Evolutionary conservation across 2,888 invertebrate species (phyloP).

Genomic region (Gerosis bhagava): DNA sequence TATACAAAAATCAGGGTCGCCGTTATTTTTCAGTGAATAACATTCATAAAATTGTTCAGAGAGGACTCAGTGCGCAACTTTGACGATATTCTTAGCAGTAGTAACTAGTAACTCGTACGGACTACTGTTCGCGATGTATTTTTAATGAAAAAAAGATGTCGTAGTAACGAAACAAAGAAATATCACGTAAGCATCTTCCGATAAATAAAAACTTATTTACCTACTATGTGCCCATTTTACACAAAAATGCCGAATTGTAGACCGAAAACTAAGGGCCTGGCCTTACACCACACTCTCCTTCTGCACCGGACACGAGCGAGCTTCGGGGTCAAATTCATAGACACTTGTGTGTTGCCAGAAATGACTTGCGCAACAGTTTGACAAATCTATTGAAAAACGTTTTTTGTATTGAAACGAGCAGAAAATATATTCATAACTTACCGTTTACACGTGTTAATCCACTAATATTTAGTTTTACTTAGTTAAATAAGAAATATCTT

Average conservation of each 20-base stretch:
- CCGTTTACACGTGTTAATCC: background rate
- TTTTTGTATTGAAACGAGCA: background rate
- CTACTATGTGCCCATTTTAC: constrained; percentile 82
- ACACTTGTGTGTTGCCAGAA: constrained; percentile 71
- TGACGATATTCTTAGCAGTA: constrained; percentile 76
- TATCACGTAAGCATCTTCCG: constrained; percentile 27
- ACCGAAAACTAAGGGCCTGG: constrained; percentile 77
- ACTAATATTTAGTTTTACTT: too few species aligned
- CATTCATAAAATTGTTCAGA: constrained; percentile 64
- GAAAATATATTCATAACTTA: background rate
- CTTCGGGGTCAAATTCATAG: constrained; percentile 83
- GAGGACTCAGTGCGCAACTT: constrained; percentile 71
- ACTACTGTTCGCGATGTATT: constrained; percentile 60
- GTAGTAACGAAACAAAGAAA: constrained; percentile 24
- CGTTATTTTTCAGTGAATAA: constrained; percentile 48
- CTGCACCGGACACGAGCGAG: constrained; percentile 80
- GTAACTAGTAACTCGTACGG: constrained; percentile 57
- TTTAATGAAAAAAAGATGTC: constrained; percentile 45
- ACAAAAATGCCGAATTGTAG: constrained; percentile 70
- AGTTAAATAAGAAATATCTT: background rate
- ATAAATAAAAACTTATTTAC: constrained; percentile 63
- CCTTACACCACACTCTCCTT: constrained; percentile 77
- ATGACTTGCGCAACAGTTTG: constrained; percentile 7
- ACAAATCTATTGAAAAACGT: too few species aligned
- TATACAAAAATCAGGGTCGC: too few species aligned